Percentiles rank a stretch among this genome's conserved stretches.
These are phyloP conservation scores for Electrona antarctica DNA, from an alignment of 2,113 vertebrate genomes.

Conservation along the genomic window DNA sequence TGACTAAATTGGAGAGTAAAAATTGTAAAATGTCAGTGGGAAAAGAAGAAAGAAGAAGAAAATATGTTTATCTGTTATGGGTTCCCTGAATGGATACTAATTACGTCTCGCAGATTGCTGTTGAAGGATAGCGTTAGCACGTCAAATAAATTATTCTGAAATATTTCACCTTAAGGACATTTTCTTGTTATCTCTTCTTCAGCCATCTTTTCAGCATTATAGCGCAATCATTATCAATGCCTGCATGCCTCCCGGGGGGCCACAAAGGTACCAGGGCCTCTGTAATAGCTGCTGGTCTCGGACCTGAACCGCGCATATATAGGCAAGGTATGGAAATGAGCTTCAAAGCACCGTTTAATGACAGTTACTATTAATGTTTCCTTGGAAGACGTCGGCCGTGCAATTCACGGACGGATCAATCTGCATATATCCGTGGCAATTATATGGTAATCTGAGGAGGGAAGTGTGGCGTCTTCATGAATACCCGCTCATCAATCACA, in stretches of 20 bases:
- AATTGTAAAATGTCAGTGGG: too few relatives aligned
- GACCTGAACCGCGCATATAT: constrained; percentile 25
- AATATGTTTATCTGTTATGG: not conserved
- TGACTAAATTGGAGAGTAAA: too few relatives aligned
- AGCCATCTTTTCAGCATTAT: constrained; percentile 24
- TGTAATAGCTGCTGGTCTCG: constrained; percentile 42
- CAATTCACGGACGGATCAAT: constrained; percentile 52
- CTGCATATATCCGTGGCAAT: constrained; percentile 67
- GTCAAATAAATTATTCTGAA: constrained; percentile 35
- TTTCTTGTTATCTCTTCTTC: constrained; percentile 17
- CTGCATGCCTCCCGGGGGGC: constrained; percentile 9
- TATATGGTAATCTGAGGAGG: constrained; percentile 58
- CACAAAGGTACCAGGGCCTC: constrained; percentile 17
- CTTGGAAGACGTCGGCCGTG: constrained; percentile 37
- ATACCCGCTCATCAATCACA: constrained; percentile 66
- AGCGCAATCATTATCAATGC: not conserved
- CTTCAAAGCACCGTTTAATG: constrained; percentile 49
- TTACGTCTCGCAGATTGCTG: constrained; percentile 2
- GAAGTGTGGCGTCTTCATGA: constrained; percentile 56
- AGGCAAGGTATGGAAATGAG: constrained; percentile 37
- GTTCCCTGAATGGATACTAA: not conserved
- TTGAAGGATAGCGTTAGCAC: constrained; percentile 28
- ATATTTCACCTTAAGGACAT: constrained; percentile 7
- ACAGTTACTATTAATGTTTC: constrained; percentile 53
- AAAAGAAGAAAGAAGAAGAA: too few relatives aligned